These are phyloP conservation scores for Aplidium turbinatum DNA, from an alignment of 23 tunicate species.

Conservation along the genomic window DNA sequence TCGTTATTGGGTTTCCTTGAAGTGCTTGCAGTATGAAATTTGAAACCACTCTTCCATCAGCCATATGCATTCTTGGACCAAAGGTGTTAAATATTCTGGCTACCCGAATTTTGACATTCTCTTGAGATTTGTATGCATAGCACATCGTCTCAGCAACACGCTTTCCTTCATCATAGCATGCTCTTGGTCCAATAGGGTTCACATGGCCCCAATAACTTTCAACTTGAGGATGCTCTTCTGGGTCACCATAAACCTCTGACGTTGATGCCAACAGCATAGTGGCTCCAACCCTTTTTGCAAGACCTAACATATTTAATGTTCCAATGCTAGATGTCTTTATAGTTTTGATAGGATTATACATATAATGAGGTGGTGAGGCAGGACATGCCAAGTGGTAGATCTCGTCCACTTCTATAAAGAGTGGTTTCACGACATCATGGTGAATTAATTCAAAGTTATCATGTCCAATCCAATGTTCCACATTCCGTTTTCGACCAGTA, in stretches of 20 bases:
- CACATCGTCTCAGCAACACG: conserved; percentile 99
- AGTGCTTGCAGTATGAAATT: conserved; percentile 90
- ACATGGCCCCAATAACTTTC: conserved; percentile 98
- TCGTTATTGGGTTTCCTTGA: conserved; percentile 71
- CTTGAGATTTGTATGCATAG: conserved; percentile 85
- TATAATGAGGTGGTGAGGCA: conserved; percentile 99
- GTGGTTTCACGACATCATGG: conserved; percentile 84
- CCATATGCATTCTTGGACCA: conserved; percentile 99
- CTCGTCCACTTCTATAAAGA: conserved; percentile 88
- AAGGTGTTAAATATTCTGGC: conserved; percentile 93
- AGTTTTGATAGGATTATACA: conserved; percentile 95
- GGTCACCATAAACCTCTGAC: conserved; percentile 97
- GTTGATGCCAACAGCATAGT: conserved; percentile 88
- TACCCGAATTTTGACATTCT: conserved; percentile 76
- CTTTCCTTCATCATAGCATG: conserved; percentile 98
- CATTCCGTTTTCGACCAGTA: conserved; percentile 92
- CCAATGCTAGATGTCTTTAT: conserved; percentile 90
- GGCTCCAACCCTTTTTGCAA: conserved; percentile 82
- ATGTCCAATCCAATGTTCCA: conserved; percentile 97
- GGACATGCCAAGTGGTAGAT: conserved; percentile 97
- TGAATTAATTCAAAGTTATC: conserved; percentile 91
- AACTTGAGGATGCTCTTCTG: conserved; percentile 93
- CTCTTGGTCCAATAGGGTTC: conserved; percentile 96
- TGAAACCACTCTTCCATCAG: conserved; percentile 95
- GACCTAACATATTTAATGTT: conserved; percentile 86